phyloP scores from a whole-genome alignment of 1,140 invertebrate species.

The Zaprionus camerounensis region DNA sequence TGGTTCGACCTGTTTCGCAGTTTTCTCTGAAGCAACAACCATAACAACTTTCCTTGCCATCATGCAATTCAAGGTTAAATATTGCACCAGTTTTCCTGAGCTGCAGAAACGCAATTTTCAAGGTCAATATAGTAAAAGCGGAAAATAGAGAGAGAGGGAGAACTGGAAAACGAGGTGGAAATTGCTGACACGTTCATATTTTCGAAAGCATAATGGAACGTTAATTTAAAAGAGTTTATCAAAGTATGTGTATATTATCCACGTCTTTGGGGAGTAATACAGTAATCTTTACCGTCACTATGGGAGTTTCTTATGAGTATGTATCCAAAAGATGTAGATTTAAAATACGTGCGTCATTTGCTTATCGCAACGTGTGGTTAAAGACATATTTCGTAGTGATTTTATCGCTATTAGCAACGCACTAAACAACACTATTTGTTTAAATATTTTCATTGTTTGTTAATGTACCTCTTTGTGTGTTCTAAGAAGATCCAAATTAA shows the following conservation, averaged over 20 bases:
- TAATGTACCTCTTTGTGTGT: constrained; percentile 5
- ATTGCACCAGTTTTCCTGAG: constrained; percentile 39
- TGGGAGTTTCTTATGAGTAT: neutral
- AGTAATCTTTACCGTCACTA: neutral
- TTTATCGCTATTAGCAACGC: constrained; percentile 21
- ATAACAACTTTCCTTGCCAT: constrained; percentile 45
- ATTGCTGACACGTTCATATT: neutral
- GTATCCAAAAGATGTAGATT: constrained; percentile 1
- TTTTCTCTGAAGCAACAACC: constrained; percentile 39
- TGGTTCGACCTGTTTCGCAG: constrained; percentile 43
- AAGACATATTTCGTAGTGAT: neutral
- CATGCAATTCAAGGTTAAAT: constrained; percentile 43
- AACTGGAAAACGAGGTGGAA: neutral
- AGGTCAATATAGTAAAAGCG: constrained; percentile 15
- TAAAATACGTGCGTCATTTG: constrained; percentile 21
- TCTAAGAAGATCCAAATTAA: constrained; percentile 29
- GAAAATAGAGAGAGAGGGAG: too few species aligned
- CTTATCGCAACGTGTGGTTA: constrained; percentile 2
- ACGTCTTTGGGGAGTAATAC: neutral
- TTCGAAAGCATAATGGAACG: neutral
- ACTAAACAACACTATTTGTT: constrained; percentile 3
- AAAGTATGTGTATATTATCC: neutral
- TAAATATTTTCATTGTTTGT: constrained; percentile 16
- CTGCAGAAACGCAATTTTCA: constrained; percentile 24
- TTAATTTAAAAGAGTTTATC: neutral